Evolutionary conservation across 2,113 vertebrate genomes (phyloP).

Genomic region (Xenus cinereus): DNA sequence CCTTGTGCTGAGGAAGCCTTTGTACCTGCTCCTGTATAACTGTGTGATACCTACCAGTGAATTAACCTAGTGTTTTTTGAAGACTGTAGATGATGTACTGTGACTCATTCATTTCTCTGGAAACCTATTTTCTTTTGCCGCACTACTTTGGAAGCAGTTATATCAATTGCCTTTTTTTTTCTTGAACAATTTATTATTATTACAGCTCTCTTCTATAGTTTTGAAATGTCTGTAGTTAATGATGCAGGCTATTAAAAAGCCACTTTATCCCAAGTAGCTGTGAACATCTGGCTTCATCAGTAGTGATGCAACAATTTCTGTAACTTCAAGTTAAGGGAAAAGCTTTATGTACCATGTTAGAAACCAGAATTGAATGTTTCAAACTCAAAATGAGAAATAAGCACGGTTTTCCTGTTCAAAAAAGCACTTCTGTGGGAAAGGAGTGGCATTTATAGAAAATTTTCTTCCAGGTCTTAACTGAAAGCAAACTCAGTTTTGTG

Average conservation of each 20-base stretch:
- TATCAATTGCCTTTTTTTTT: slow-evolving; percentile 34
- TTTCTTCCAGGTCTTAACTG: background rate
- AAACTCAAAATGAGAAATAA: background rate
- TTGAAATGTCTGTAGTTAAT: slow-evolving; percentile 42
- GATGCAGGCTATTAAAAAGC: slow-evolving; percentile 38
- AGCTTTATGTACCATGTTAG: background rate
- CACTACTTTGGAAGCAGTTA: slow-evolving; percentile 24
- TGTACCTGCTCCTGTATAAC: background rate
- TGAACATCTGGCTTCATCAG: slow-evolving; percentile 18
- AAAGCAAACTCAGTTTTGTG: rapidly evolving
- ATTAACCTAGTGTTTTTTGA: background rate
- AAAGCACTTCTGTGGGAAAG: background rate
- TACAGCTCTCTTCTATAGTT: background rate
- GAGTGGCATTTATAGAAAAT: background rate
- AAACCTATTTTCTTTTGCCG: slow-evolving; percentile 24
- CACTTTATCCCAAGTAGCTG: slow-evolving; percentile 25
- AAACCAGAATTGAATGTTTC: background rate
- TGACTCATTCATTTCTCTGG: slow-evolving; percentile 8
- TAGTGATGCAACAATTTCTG: background rate
- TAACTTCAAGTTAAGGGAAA: background rate
- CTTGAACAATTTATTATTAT: slow-evolving; percentile 48
- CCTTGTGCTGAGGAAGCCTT: background rate
- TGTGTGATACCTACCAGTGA: background rate
- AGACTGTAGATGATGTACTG: background rate
- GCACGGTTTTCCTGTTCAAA: background rate